phyloP scores from a whole-genome alignment of 2,797 vertebrate species.

The Cossypha dichroa region DNA sequence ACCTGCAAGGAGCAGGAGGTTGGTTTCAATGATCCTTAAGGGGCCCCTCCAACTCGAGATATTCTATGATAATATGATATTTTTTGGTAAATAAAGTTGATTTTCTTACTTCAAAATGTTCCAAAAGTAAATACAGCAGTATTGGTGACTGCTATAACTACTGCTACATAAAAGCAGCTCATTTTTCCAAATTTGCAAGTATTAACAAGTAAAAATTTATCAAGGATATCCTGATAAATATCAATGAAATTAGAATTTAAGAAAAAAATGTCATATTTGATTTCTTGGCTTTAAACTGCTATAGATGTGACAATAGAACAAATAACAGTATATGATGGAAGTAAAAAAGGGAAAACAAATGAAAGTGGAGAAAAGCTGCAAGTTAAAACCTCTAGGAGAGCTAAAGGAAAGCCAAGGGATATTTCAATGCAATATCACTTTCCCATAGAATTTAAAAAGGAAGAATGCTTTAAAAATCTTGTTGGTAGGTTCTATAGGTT shows the following conservation, averaged over 20 bases:
- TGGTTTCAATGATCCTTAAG: background rate
- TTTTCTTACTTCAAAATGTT: background rate
- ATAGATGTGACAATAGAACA: background rate
- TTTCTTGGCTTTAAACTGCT: background rate
- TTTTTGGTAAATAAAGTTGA: background rate
- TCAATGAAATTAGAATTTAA: background rate
- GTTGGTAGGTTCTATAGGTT: background rate
- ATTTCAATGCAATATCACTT: background rate
- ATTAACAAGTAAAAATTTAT: background rate
- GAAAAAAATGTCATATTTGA: background rate
- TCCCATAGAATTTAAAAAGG: background rate
- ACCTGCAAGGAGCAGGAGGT: background rate
- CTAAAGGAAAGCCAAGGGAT: background rate
- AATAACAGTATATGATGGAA: background rate
- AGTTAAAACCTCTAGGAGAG: background rate
- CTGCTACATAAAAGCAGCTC: background rate
- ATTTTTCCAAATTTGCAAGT: background rate
- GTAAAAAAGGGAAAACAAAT: background rate
- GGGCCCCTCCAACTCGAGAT: fast-evolving
- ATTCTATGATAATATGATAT: background rate
- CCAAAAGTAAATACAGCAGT: background rate
- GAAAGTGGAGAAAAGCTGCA: background rate
- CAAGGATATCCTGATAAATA: background rate
- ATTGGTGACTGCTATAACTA: background rate
- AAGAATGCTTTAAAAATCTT: background rate